Evolutionary conservation across 2,888 invertebrate genomes (phyloP).

Genomic region (Sceliomorpha sp.): DNA sequence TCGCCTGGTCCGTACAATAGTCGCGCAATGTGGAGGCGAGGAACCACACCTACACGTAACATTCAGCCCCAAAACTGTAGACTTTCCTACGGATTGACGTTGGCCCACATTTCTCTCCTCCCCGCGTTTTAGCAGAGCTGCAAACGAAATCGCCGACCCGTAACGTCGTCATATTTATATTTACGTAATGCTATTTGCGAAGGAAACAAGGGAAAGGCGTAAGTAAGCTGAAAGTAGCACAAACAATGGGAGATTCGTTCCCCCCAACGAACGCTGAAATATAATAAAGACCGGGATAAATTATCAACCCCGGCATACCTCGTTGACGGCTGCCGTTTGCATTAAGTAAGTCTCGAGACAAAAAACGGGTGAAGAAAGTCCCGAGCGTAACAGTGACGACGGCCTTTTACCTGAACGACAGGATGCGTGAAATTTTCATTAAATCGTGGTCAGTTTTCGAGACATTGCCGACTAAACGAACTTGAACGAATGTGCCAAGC

Average conservation of each 20-base stretch:
- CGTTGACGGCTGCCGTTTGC: no score
- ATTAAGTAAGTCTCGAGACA: no score
- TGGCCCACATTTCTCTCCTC: constrained; percentile 19
- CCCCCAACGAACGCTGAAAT: constrained; percentile 24
- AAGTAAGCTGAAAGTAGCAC: constrained; percentile 10
- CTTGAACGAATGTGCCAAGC: constrained; percentile 39
- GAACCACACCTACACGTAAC: constrained; percentile 57
- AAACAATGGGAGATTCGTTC: constrained; percentile 3
- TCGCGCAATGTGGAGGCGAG: constrained; percentile 60
- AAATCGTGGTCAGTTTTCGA: constrained; percentile 65
- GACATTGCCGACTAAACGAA: constrained; percentile 67
- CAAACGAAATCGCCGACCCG: constrained; percentile 58
- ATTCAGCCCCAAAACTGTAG: constrained; percentile 12
- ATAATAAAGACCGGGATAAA: not conserved
- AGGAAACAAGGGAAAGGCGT: constrained; percentile 8
- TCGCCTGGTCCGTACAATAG: constrained; percentile 56
- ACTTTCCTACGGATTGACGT: constrained; percentile 23
- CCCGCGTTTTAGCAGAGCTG: constrained; percentile 16
- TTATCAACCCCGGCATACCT: no score
- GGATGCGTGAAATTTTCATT: constrained; percentile 63
- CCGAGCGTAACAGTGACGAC: constrained; percentile 60
- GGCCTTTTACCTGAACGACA: constrained; percentile 44
- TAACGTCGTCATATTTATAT: constrained; percentile 42
- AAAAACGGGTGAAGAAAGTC: constrained; percentile 2
- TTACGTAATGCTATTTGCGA: not conserved